A percentile compares a stretch with the other conserved stretches of the same genome.
Conservation (phyloP, 2,113 vertebrate genomes). For the Bungarus multicinctus region DNA sequence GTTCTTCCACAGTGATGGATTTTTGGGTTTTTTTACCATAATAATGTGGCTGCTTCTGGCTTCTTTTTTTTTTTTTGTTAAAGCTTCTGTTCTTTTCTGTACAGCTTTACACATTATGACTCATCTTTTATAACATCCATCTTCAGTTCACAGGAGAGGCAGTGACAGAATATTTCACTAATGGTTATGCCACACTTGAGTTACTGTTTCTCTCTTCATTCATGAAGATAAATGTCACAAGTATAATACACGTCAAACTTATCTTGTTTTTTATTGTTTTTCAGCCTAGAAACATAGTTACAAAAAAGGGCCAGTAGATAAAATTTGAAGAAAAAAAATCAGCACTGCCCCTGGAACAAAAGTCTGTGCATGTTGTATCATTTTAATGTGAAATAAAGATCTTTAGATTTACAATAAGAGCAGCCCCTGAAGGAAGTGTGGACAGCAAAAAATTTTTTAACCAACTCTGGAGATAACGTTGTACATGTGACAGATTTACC, state of each 20-base stretch:
- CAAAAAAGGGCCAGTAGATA: background rate
- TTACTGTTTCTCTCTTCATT: background rate
- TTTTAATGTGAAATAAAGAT: background rate
- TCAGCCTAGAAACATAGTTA: background rate
- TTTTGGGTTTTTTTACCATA: background rate
- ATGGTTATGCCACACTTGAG: background rate
- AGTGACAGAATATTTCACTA: conserved; percentile 18
- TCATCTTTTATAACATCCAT: conserved; percentile 11
- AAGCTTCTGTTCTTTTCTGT: background rate
- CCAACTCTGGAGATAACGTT: background rate
- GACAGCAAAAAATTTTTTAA: background rate
- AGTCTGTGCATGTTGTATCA: background rate
- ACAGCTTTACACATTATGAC: background rate
- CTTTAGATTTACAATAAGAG: background rate
- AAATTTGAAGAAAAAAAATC: background rate
- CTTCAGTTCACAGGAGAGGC: background rate
- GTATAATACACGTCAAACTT: background rate
- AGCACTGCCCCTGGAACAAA: background rate
- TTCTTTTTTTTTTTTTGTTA: background rate
- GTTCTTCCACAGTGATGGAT: background rate
- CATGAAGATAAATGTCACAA: background rate
- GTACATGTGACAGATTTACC: background rate
- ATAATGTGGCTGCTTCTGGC: background rate
- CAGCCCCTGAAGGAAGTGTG: background rate
- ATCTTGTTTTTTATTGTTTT: background rate